Evolutionary conservation across 2,888 invertebrate species (phyloP), one percentile per base, ranked within the genome.

Genomic region (Aproaerema taeniolella): DNA sequence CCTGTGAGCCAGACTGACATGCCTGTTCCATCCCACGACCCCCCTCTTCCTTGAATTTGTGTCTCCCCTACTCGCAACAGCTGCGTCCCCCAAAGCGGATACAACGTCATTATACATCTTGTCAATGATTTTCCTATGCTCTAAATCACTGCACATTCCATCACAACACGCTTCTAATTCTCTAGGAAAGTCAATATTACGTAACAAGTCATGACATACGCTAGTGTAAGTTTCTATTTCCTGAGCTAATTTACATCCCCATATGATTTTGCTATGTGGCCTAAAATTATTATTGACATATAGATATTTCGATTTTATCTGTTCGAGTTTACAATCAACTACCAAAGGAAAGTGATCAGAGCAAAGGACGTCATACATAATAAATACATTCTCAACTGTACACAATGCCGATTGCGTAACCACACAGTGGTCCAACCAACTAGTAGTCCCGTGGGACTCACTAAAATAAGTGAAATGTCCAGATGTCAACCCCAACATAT

Each of bases 1-100:
- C 36, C 29, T 11, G 16, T 45, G 44, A 29, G 41, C 41, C 9
- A 17, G 36, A 1, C 26, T 14, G 1, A 45, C 44, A 28, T 41
- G 37, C 14, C 29, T 38, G 16, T 45, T 45, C 41, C 39, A 42
- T 0, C 42, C 42, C 8, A 28, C 24, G 1, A 41, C 33, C 1
- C 11, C 14, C 11, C 25, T 30, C 14, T 2, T 16, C 8, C 8
- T 10, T n/a, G 16, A 17, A 30, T 20, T 7, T 10, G 8, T 17
- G 7, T 4, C 11, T 9, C 12, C 9, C 10, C 15, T n/a, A 9
- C 25, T 11, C 1, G 10, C 11, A 26, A 25, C 17, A 1, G 36
- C 28, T 8, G 37, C 37, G 2, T 9, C 20, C 11, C 13, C 5
- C 15, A 31, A 16, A 12, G 17, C 13, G 7, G 2, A 3, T 12